A percentile compares a stretch with the other conserved stretches of the same genome.
phyloP scores from a whole-genome alignment of 2,797 vertebrate species.

The Salmo trutta region DNA sequence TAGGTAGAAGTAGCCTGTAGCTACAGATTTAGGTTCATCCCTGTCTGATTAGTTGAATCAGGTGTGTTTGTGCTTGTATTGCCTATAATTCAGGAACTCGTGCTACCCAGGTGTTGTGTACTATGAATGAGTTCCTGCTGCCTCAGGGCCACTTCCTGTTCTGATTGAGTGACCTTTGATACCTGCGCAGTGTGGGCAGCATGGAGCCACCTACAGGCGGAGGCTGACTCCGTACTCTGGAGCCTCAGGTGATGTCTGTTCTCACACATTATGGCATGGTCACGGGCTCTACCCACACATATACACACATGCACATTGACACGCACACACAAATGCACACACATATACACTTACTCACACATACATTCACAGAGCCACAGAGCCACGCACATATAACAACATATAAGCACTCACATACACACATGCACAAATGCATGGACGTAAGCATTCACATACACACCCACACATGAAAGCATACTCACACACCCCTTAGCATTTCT shows the following conservation, averaged over 20 bases:
- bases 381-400: too few species aligned
- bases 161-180: neutral
- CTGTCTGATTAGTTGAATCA: neutral
- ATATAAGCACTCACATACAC: neutral
- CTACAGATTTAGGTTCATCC: too few species aligned
- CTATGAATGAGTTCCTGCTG: neutral
- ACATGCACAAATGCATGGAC: neutral
- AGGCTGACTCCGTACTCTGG: neutral
- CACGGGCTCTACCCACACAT: neutral
- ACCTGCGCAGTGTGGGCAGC: neutral
- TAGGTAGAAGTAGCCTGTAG: too few species aligned
- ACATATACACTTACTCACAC: neutral
- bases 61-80: neutral
- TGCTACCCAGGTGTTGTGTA: neutral
- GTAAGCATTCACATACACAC: neutral
- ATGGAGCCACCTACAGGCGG: neutral
- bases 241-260: constrained; percentile 10
- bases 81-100: neutral
- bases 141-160: neutral
- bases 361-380: neutral
- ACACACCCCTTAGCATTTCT: constrained; percentile 20
- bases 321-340: neutral
- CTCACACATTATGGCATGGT: constrained; percentile 7
- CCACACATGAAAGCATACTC: neutral
- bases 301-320: neutral